These are phyloP conservation scores for Lycorma delicatula DNA, from an alignment of 1,140 invertebrate genomes.

Conservation along the genomic window DNA sequence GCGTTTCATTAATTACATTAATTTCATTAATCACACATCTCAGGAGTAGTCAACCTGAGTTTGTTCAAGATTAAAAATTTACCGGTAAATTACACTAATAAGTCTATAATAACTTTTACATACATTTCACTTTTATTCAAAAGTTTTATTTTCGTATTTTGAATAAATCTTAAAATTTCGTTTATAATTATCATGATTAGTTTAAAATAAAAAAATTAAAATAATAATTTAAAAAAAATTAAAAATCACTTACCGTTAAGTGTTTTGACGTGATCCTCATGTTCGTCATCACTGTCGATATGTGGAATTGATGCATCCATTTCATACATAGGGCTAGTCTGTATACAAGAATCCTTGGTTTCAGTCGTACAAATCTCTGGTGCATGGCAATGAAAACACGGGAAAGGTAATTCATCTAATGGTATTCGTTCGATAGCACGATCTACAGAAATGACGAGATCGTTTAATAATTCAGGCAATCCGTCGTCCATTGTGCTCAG, in stretches of 20 bases:
- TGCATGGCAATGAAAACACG: conserved; percentile 39
- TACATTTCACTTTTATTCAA: too few species aligned
- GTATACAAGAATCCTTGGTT: conserved; percentile 36
- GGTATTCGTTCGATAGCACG: conserved; percentile 56
- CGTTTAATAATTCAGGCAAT: conserved; percentile 49
- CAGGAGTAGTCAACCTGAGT: too few species aligned
- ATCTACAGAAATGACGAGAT: conserved; percentile 54
- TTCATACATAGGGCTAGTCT: conserved; percentile 50
- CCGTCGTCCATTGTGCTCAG: conserved; percentile 27
- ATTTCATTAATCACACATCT: too few species aligned
- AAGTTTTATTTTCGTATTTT: too few species aligned
- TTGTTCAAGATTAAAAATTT: too few species aligned
- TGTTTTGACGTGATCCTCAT: conserved; percentile 40
- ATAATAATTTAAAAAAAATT: not conserved
- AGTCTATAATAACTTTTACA: too few species aligned
- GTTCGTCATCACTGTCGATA: conserved; percentile 62
- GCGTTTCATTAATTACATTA: too few species aligned
- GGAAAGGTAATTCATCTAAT: conserved; percentile 53
- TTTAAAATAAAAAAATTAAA: too few species aligned
- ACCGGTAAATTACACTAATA: too few species aligned
- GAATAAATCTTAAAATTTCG: too few species aligned
- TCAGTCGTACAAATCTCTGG: conserved; percentile 16
- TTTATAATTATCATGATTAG: too few species aligned
- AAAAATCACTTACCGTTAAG: conserved; percentile 12
- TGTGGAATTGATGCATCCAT: conserved; percentile 57